phyloP scores from a whole-genome alignment of 2,113 vertebrate genomes.

The Falco punctatus region DNA sequence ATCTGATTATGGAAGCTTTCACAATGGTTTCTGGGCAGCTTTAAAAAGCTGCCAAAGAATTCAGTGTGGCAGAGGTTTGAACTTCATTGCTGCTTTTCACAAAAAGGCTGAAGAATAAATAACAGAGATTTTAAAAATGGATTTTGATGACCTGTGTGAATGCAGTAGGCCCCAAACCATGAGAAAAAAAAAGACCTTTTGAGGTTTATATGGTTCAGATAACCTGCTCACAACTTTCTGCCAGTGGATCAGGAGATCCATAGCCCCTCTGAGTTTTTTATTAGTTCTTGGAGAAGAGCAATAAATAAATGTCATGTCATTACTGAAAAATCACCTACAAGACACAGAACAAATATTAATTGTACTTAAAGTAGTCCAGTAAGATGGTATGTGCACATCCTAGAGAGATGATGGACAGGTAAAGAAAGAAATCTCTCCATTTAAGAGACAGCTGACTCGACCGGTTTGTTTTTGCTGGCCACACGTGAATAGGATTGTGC shows the following conservation, averaged over 20 bases:
- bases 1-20: constrained; percentile 55
- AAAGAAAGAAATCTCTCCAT: constrained; percentile 4
- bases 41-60: constrained; percentile 58
- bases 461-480: constrained; percentile 52
- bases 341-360: constrained; percentile 50
- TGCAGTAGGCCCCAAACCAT: neutral
- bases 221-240: neutral
- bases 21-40: constrained; percentile 47
- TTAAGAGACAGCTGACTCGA: constrained; percentile 12
- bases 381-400: neutral
- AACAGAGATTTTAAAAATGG: neutral
- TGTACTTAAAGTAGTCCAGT: neutral
- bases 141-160: neutral
- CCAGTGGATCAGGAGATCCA: neutral
- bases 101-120: constrained; percentile 8
- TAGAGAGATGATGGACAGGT: constrained; percentile 54
- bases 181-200: neutral
- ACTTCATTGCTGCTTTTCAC: constrained; percentile 25
- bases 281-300: constrained; percentile 8
- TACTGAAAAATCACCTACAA: neutral
- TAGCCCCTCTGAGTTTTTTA: neutral
- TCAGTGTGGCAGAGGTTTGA: constrained; percentile 24
- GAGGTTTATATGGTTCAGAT: neutral
- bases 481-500: constrained; percentile 26
- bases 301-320: constrained; percentile 16